Conservation (phyloP, 2,797 vertebrate genomes). For the Cirrhinus mrigala region DNA sequence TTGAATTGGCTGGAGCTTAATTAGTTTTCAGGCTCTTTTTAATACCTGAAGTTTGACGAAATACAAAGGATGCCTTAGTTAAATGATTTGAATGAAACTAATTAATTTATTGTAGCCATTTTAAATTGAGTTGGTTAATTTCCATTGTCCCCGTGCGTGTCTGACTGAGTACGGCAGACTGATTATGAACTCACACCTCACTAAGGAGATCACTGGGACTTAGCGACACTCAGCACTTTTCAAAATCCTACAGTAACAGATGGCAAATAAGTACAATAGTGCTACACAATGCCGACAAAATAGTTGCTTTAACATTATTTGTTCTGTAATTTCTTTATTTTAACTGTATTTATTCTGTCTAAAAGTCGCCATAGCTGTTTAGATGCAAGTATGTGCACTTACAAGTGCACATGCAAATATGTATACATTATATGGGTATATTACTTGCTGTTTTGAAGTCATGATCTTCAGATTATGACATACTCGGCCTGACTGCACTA, state of each 20-base stretch:
- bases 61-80: background rate
- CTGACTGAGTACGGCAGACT: conserved; percentile 41
- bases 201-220: conserved; percentile 75
- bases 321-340: background rate
- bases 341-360: background rate
- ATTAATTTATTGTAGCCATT: background rate
- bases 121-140: background rate
- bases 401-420: background rate
- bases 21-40: conserved; percentile 11
- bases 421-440: too few species aligned
- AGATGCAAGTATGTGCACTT: background rate
- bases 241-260: conserved; percentile 72
- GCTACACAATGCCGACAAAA: background rate
- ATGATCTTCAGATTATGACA: too few species aligned
- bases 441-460: too few species aligned
- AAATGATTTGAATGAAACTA: conserved; percentile 5
- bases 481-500: too few species aligned
- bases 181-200: conserved; percentile 60
- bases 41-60: background rate
- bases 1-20: conserved; percentile 5
- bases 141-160: background rate
- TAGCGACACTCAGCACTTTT: conserved; percentile 77
- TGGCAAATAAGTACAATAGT: conserved; percentile 28
- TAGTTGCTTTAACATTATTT: background rate
- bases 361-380: background rate